phyloP scores from a whole-genome alignment of 2,113 vertebrate genomes.

The Daboia siamensis region DNA sequence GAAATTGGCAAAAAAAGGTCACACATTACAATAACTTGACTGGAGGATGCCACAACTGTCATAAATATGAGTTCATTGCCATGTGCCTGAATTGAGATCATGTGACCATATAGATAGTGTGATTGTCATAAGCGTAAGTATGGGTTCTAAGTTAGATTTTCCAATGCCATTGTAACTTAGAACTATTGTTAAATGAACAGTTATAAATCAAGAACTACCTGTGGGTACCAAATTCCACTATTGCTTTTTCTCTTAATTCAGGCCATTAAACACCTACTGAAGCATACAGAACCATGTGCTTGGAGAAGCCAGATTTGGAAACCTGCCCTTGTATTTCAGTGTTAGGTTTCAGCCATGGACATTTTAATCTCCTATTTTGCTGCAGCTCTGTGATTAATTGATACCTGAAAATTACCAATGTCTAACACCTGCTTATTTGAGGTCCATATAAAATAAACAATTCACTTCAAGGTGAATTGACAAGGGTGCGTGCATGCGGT shows the following conservation, averaged over 20 bases:
- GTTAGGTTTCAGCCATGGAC: not conserved
- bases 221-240: not conserved
- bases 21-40: not conserved
- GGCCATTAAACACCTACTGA: not conserved
- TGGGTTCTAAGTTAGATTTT: not conserved
- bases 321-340: not conserved
- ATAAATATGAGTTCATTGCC: not conserved
- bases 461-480: not conserved
- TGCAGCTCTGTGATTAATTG: not conserved
- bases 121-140: not conserved
- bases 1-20: not conserved
- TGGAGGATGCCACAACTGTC: not conserved
- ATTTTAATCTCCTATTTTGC: not conserved
- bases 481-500: fast-evolving
- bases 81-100: not conserved
- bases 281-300: not conserved
- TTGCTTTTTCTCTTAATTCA: not conserved
- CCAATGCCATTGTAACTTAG: not conserved
- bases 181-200: not conserved
- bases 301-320: not conserved
- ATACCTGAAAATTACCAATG: slow-evolving; percentile 6
- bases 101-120: not conserved
- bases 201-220: not conserved
- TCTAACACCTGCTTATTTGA: slow-evolving; percentile 15
- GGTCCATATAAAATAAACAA: slow-evolving; percentile 13